Conservation (phyloP, 2,113 vertebrate genomes). For the Ammospiza nelsoni region DNA sequence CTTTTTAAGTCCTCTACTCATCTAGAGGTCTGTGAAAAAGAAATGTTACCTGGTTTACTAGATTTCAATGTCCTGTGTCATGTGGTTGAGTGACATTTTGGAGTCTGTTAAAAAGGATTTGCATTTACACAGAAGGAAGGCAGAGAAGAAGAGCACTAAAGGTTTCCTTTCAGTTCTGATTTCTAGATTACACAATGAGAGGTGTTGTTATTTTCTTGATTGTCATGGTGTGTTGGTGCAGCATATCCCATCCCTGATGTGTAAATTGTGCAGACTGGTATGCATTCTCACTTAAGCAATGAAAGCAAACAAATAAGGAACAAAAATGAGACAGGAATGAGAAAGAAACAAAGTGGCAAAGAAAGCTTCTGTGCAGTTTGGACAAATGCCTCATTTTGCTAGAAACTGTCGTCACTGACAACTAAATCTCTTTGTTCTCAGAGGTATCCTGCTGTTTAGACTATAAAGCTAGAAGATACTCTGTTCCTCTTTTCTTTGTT, state of each 20-base stretch:
- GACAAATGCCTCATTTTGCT: not conserved
- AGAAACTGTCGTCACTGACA: not conserved
- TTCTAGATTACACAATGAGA: not conserved
- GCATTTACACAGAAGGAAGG: conserved; percentile 18
- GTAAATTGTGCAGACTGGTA: not conserved
- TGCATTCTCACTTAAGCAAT: not conserved
- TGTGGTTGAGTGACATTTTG: conserved; percentile 29
- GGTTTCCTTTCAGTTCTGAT: conserved; percentile 1
- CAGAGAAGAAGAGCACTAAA: not conserved
- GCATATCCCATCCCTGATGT: not conserved
- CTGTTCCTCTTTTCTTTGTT: not conserved
- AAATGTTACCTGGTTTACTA: conserved; percentile 30
- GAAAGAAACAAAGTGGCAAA: not conserved
- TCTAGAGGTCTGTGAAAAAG: conserved; percentile 36
- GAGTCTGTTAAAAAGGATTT: conserved; percentile 26
- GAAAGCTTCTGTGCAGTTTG: not conserved
- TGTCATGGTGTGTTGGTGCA: not conserved
- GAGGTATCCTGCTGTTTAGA: not conserved
- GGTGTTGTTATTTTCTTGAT: not conserved
- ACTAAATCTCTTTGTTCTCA: conserved; percentile 5
- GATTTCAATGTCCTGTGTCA: not conserved
- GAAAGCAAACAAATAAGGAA: not conserved
- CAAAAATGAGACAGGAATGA: not conserved
- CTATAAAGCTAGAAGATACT: not conserved
- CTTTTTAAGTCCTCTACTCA: not conserved